A percentile compares a stretch with the other conserved stretches of the same genome.
phyloP scores from a whole-genome alignment of 2,113 vertebrate genomes.

The Drymodes brunneopygia region DNA sequence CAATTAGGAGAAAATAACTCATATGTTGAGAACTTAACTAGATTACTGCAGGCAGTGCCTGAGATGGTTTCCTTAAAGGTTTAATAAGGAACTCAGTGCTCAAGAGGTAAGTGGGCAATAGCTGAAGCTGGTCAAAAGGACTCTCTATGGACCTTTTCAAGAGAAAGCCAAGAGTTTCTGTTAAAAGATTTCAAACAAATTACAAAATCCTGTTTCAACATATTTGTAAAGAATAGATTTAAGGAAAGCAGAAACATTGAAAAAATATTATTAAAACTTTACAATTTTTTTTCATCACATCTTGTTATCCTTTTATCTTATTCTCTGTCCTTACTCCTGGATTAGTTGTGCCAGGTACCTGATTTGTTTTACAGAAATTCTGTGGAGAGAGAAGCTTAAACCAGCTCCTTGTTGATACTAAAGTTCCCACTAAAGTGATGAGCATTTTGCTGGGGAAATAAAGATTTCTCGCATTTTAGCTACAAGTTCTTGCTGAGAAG shows the following conservation, averaged over 20 bases:
- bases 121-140: not conserved
- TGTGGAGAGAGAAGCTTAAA: not conserved
- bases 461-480: not conserved
- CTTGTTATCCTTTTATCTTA: not conserved
- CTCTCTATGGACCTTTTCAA: not conserved
- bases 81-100: not conserved
- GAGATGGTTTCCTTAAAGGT: not conserved
- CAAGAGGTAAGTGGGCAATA: not conserved
- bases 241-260: not conserved
- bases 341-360: not conserved
- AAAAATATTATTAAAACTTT: not conserved
- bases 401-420: not conserved
- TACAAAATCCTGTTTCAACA: not conserved
- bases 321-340: not conserved
- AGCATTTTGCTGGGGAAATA: not conserved
- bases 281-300: not conserved
- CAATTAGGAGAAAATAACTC: not conserved
- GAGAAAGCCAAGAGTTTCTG: not conserved
- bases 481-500: not conserved
- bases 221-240: not conserved
- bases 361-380: not conserved
- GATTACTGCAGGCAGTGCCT: not conserved
- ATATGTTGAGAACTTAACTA: not conserved
- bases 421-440: not conserved
- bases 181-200: not conserved